A percentile compares a stretch with the other conserved stretches of the same genome.
phyloP scores from a whole-genome alignment of 1,140 invertebrate genomes.

The Theocolax elegans region DNA sequence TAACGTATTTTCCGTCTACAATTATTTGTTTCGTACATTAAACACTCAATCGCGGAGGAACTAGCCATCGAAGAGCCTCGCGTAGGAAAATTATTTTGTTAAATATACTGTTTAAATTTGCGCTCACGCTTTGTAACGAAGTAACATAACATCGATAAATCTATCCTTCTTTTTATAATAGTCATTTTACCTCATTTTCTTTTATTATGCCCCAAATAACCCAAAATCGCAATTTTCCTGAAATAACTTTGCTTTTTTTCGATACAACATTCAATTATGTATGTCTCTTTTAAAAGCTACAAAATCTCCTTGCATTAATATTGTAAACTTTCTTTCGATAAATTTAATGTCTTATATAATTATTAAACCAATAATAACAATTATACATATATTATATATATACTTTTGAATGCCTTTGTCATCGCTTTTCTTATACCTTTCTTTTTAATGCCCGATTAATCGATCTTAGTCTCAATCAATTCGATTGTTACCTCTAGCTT shows the following conservation, averaged over 20 bases:
- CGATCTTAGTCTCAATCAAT: neutral
- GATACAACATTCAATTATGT: constrained; percentile 11
- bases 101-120: neutral
- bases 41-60: constrained; percentile 37
- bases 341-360: neutral
- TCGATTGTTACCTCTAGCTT: constrained; percentile 15
- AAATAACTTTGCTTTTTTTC: neutral
- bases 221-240: too few species aligned
- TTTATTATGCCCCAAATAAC: neutral
- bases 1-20: constrained; percentile 3
- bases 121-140: neutral
- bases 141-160: constrained; percentile 11
- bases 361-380: constrained; percentile 11
- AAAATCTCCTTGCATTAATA: constrained; percentile 7
- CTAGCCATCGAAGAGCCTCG: constrained; percentile 40
- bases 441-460: neutral
- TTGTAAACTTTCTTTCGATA: neutral
- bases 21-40: constrained; percentile 35
- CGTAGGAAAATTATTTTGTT: constrained; percentile 26
- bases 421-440: too few species aligned
- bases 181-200: neutral
- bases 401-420: too few species aligned
- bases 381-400: neutral
- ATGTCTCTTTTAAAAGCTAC: constrained; percentile 23
- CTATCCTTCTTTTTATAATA: neutral